Base-by-base conservation (phyloP, 2,888 invertebrate genomes). In the Salpingus planirostris region DNA sequence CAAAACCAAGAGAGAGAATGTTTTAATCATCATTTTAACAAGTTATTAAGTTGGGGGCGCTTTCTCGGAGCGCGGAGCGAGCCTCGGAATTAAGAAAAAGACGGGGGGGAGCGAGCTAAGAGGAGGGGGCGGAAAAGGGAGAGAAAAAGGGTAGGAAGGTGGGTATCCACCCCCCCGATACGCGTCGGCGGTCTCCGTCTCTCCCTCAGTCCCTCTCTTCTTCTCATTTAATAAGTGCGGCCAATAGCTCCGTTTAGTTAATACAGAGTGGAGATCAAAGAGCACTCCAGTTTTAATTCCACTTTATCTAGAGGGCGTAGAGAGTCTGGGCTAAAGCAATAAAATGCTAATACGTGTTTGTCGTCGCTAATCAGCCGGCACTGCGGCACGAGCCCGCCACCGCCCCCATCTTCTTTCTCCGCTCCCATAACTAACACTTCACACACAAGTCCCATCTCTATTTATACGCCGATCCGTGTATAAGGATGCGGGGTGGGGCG, bases 321-420 rank as follows among this genome's bases (percentile, higher is more conserved):
- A 61, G 61, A 57, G 59, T 54, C 54, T 55, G 59, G n/a, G 66
- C 66, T 60, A 58, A 64, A 62, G 64, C 74, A 76, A 76, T 76
- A 76, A 76, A 76, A 76, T 76, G 76, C 70, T 75, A 76, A 76
- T 76, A 71, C 65, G 67, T 75, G 74, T 76, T 76, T 74, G 74
- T 71, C 67, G 68, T 70, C 67, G 70, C 67, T 75, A 74, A 74
- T 73, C 74, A 73, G 53, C 55, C 62, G 61, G 57, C 55, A 60
- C 59, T 57, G 59, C 51, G 51, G 53, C 54, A 49, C 51, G 49
- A 47, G 45, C 43, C 41, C 37, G 33, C 36, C 30, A 18, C 18
- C 5, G 18, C 18, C 18, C 5, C n/a, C n/a, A n/a, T n/a, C n/a
- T n/a, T n/a, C n/a, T n/a, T n/a, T n/a, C n/a, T n/a, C n/a, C n/a